Evolutionary conservation across 2,888 invertebrate genomes (phyloP).

Genomic region (Drosophila anomelani): DNA sequence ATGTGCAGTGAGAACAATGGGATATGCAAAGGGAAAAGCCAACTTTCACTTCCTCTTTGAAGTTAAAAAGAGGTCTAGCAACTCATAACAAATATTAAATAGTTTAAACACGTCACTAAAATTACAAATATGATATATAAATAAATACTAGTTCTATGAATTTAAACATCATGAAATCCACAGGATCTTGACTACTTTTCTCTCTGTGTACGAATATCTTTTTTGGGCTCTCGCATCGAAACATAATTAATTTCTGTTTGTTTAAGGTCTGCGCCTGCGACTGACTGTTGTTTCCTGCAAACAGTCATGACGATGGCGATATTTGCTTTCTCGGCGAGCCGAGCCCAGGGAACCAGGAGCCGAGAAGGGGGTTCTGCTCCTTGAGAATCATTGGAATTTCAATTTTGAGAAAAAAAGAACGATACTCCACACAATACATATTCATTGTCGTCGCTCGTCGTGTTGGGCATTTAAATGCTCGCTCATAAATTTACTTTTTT

Average conservation of each 20-base stretch:
- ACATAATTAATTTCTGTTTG: slow-evolving; percentile 80
- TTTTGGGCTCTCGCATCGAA: slow-evolving; percentile 63
- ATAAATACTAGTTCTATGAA: not conserved
- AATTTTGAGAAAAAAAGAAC: slow-evolving; percentile 33
- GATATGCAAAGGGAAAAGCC: not conserved
- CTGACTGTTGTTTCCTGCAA: slow-evolving; percentile 68
- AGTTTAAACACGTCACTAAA: too few relatives aligned
- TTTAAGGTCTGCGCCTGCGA: slow-evolving; percentile 69
- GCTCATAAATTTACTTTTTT: slow-evolving; percentile 68
- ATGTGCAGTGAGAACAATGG: slow-evolving; percentile 15
- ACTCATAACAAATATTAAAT: too few relatives aligned
- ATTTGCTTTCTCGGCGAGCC: slow-evolving; percentile 42
- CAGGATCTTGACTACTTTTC: not conserved
- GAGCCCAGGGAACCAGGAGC: not conserved
- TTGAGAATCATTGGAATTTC: slow-evolving; percentile 77
- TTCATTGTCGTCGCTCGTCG: slow-evolving; percentile 64
- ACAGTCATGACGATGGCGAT: slow-evolving; percentile 43
- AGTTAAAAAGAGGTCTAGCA: not conserved
- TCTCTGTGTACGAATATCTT: slow-evolving; percentile 15
- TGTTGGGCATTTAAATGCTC: slow-evolving; percentile 70
- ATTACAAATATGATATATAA: not conserved
- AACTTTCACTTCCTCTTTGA: not conserved
- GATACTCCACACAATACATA: slow-evolving; percentile 62
- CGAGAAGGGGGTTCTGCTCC: slow-evolving; percentile 50
- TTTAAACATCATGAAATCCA: not conserved